These are phyloP conservation scores for Etheostoma cragini DNA, from an alignment of 2,113 vertebrate species.

Conservation along the genomic window DNA sequence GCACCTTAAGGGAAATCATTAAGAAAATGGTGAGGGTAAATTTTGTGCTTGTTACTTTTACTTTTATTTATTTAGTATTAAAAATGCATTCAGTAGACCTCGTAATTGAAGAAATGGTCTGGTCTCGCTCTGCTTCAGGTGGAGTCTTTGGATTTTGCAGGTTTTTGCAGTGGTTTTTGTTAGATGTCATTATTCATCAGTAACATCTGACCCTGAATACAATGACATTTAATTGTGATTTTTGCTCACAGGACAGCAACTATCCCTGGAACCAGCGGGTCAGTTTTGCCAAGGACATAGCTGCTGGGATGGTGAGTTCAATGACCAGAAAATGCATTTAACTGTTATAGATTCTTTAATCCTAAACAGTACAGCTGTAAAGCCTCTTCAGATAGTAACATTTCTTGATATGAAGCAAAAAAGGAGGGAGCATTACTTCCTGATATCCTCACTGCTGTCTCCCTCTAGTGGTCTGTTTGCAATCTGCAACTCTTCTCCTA, in stretches of 20 bases:
- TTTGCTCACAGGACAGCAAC: slow-evolving; percentile 86
- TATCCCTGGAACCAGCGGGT: slow-evolving; percentile 96
- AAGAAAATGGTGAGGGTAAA: slow-evolving; percentile 90
- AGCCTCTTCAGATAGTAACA: background rate
- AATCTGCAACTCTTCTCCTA: slow-evolving; percentile 4
- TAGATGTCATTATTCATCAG: background rate
- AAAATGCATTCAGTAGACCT: background rate
- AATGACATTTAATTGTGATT: slow-evolving; percentile 8
- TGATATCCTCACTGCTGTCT: slow-evolving; percentile 4
- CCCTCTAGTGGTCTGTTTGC: slow-evolving; percentile 64
- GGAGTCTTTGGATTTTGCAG: background rate
- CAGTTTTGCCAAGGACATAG: slow-evolving; percentile 96
- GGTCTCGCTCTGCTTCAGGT: background rate
- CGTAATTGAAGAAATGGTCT: background rate
- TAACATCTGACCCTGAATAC: background rate
- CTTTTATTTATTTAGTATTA: background rate
- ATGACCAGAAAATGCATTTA: background rate
- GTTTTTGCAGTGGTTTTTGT: background rate
- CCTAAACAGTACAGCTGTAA: background rate
- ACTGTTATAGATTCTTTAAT: background rate
- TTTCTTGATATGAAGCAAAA: background rate
- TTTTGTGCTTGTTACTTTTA: background rate
- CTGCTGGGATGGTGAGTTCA: slow-evolving; percentile 92
- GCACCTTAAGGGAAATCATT: slow-evolving; percentile 93
- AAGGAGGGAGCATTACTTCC: background rate